Percentiles rank a stretch among this genome's conserved stretches.
phyloP scores from a whole-genome alignment of 2,888 invertebrate species.

The Notodonta dromedarius region DNA sequence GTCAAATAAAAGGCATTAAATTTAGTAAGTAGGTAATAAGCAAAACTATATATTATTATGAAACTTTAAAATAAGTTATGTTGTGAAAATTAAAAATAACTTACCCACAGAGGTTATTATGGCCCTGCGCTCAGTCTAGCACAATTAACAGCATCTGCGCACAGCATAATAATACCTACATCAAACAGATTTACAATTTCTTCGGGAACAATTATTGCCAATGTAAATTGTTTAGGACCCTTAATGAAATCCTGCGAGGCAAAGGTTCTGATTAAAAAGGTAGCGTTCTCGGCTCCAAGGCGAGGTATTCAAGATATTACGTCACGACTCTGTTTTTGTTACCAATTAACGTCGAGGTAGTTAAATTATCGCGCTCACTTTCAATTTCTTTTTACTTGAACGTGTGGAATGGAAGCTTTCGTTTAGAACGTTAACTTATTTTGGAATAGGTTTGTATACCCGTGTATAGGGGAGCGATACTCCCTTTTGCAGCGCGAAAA shows the following conservation, averaged over 20 bases:
- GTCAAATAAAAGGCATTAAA: too few species aligned
- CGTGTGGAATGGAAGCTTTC: neutral
- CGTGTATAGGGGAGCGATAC: too few species aligned
- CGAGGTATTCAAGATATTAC: conserved; percentile 56
- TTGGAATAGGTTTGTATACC: too few species aligned
- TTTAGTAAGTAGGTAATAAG: too few species aligned
- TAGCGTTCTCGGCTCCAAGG: conserved; percentile 42
- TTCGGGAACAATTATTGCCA: conserved; percentile 64
- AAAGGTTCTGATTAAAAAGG: conserved; percentile 63
- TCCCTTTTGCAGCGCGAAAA: neutral
- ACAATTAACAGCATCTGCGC: conserved; percentile 21
- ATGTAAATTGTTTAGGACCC: conserved; percentile 69
- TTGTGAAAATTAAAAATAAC: too few species aligned
- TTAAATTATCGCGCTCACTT: conserved; percentile 42
- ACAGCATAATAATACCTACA: conserved; percentile 38
- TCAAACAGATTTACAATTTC: conserved; percentile 60
- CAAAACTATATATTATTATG: too few species aligned
- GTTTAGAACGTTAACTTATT: too few species aligned
- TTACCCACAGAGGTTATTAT: too few species aligned
- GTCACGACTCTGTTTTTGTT: conserved; percentile 45
- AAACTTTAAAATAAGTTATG: too few species aligned
- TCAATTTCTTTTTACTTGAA: conserved; percentile 27
- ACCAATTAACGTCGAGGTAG: conserved; percentile 47
- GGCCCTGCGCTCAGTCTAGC: neutral
- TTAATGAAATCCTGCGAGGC: conserved; percentile 70